Conservation (phyloP, 2,888 invertebrate species). For the Drosophila borealis region DNA sequence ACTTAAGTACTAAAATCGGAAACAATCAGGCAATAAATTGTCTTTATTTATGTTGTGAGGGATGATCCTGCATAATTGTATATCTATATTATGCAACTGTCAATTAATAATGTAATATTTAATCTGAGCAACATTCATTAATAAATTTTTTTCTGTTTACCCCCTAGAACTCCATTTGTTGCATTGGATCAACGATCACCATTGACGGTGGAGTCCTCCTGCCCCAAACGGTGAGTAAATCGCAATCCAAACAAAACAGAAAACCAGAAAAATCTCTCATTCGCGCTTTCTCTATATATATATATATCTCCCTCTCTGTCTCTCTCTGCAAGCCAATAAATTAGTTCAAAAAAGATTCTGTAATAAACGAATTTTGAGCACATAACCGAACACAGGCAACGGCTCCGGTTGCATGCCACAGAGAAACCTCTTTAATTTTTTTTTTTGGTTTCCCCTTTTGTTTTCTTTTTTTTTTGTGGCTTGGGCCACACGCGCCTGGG, state of each 20-base stretch:
- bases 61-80: background rate
- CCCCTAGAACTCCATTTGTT: slow-evolving; percentile 84
- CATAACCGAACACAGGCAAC: slow-evolving; percentile 37
- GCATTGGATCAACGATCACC: slow-evolving; percentile 85
- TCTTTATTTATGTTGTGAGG: background rate
- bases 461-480: slow-evolving; percentile 40
- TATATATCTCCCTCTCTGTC: background rate
- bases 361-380: slow-evolving; percentile 74
- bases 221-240: slow-evolving; percentile 84
- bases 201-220: slow-evolving; percentile 85
- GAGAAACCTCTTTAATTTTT: slow-evolving; percentile 46
- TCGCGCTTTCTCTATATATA: background rate
- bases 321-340: slow-evolving; percentile 58
- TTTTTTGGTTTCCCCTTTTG: slow-evolving; percentile 24
- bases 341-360: slow-evolving; percentile 73
- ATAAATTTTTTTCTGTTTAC: background rate
- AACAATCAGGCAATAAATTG: background rate
- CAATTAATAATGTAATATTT: background rate
- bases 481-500: slow-evolving; percentile 65
- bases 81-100: background rate
- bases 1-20: background rate
- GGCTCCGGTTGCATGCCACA: slow-evolving; percentile 54
- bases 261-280: background rate
- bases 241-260: background rate
- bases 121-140: background rate